Evolutionary conservation across 2,888 invertebrate genomes (phyloP).

Genomic region (Ennomos quercinarius): DNA sequence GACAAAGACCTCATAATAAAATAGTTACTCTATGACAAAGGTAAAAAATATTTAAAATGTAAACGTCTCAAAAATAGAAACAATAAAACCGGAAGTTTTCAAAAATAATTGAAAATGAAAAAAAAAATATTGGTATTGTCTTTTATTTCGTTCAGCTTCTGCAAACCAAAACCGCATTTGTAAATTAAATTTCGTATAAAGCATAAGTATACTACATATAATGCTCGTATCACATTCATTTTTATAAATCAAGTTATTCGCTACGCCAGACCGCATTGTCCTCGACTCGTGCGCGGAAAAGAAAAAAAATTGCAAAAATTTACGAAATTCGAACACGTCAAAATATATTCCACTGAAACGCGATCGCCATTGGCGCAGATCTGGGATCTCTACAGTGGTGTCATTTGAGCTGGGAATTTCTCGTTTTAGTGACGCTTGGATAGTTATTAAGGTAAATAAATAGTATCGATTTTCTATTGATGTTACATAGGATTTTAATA

Average conservation of each 20-base stretch:
- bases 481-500: too few species aligned
- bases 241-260: constrained; percentile 80
- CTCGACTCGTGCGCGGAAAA: constrained; percentile 63
- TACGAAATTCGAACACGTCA: constrained; percentile 73
- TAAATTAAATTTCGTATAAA: constrained; percentile 2
- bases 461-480: too few species aligned
- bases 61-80: too few species aligned
- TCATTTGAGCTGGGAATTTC: not conserved
- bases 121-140: not conserved
- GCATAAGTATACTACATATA: constrained; percentile 40
- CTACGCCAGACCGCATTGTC: constrained; percentile 77
- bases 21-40: too few species aligned
- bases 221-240: constrained; percentile 64
- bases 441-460: too few species aligned
- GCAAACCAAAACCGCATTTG: too few species aligned
- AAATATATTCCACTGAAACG: constrained; percentile 70
- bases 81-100: too few species aligned
- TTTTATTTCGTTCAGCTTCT: not conserved
- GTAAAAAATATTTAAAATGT: too few species aligned
- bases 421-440: too few species aligned
- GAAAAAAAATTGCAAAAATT: constrained; percentile 53
- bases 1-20: too few species aligned
- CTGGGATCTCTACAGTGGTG: constrained; percentile 45
- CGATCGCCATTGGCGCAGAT: constrained; percentile 63
- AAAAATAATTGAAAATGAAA: too few species aligned